phyloP scores from a whole-genome alignment of 1,140 invertebrate species.

The Metopolophium dirhodum region DNA sequence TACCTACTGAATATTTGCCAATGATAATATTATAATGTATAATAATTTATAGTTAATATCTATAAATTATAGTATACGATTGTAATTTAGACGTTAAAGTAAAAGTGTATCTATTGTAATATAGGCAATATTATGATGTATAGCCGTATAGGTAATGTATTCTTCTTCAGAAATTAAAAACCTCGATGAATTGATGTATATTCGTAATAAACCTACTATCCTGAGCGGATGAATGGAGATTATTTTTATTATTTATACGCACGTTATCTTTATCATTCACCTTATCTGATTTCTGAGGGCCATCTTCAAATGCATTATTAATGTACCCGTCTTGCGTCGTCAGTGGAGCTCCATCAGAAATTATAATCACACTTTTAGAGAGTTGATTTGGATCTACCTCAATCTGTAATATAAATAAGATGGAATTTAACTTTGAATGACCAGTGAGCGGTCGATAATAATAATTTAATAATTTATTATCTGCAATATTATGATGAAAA shows the following conservation, averaged over 20 bases:
- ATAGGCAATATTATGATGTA: no score
- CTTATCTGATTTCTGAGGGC: neutral
- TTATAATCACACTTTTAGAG: neutral
- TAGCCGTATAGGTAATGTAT: no score
- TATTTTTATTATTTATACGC: neutral
- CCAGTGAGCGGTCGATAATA: neutral
- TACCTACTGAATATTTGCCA: no score
- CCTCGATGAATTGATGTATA: neutral
- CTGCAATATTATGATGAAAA: neutral
- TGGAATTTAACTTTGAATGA: neutral
- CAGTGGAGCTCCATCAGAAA: neutral
- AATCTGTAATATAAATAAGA: neutral
- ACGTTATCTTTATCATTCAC: slow-evolving; percentile 33
- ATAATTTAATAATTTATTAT: neutral
- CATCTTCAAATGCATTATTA: slow-evolving; percentile 36
- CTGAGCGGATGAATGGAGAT: neutral
- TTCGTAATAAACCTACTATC: neutral
- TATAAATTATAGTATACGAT: no score
- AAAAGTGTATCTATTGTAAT: no score
- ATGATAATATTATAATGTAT: no score
- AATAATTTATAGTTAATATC: no score
- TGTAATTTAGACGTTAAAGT: no score
- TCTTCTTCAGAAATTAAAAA: no score
- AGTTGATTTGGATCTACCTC: neutral
- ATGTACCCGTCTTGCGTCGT: neutral